phyloP scores from a whole-genome alignment of 2,888 invertebrate species.

The Callinectes sapidus region DNA sequence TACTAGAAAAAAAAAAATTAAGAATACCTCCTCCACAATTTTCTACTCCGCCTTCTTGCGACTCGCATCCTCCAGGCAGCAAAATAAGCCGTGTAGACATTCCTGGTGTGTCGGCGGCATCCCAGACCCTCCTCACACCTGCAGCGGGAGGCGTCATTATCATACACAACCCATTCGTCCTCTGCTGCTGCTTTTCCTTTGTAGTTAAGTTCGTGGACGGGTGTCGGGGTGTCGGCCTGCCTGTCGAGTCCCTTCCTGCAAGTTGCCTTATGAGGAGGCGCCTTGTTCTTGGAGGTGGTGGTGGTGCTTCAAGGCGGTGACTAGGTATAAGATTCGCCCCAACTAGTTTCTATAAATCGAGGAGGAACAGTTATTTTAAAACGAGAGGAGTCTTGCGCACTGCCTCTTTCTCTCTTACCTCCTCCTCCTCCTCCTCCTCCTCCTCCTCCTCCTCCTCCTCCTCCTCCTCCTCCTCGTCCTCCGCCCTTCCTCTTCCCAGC shows the following conservation, averaged over 20 bases:
- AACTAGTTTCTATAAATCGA: not conserved
- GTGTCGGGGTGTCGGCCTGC: not conserved
- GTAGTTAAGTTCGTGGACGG: not conserved
- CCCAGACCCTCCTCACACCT: slow-evolving; percentile 15
- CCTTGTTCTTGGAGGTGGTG: not conserved
- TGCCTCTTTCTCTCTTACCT: not conserved
- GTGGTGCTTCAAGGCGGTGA: not conserved
- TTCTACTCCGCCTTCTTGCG: too few species aligned
- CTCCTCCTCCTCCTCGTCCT: too few species aligned
- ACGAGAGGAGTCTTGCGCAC: not conserved
- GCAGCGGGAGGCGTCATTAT: slow-evolving; percentile 8
- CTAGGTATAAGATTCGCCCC: not conserved
- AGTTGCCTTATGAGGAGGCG: not conserved
- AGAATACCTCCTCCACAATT: too few species aligned
- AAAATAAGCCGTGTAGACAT: not conserved
- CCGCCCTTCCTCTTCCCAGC: not conserved
- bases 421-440: not conserved
- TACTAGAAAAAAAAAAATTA: too few species aligned
- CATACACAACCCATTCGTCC: slow-evolving; percentile 6
- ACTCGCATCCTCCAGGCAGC: not conserved
- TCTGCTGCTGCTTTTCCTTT: not conserved
- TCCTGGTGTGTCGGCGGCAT: not conserved
- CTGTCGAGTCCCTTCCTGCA: not conserved
- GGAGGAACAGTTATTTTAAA: not conserved
- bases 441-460: not conserved